phyloP scores from a whole-genome alignment of 2,888 invertebrate genomes.

The Leucophenga maculata region DNA sequence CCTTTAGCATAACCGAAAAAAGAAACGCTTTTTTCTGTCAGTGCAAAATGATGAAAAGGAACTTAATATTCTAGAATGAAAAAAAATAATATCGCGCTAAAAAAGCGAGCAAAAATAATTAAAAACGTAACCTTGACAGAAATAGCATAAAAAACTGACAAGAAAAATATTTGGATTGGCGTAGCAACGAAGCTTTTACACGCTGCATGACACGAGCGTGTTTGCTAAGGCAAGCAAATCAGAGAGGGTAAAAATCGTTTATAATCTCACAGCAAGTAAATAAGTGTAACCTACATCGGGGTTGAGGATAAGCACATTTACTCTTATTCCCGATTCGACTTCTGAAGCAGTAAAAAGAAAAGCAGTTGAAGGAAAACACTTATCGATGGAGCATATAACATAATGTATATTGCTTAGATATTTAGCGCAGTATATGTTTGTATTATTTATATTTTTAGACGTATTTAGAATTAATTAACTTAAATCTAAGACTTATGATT shows the following conservation, averaged over 20 bases:
- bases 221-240: too few species aligned
- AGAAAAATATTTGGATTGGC: slow-evolving; percentile 21
- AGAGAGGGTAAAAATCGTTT: too few species aligned
- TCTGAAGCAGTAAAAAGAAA: too few species aligned
- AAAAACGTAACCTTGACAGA: slow-evolving; percentile 69
- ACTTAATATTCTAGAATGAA: slow-evolving; percentile 55
- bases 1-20: slow-evolving; percentile 1
- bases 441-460: background rate
- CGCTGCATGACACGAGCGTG: too few species aligned
- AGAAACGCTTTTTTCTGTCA: background rate
- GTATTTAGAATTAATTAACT: background rate
- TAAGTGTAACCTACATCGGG: too few species aligned
- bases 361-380: too few species aligned
- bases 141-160: slow-evolving; percentile 14
- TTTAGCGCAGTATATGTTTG: background rate
- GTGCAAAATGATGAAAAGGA: slow-evolving; percentile 56
- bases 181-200: background rate
- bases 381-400: background rate
- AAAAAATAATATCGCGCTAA: slow-evolving; percentile 26
- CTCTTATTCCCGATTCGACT: too few species aligned
- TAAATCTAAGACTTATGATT: background rate
- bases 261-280: too few species aligned
- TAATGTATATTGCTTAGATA: slow-evolving; percentile 3
- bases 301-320: too few species aligned
- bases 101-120: slow-evolving; percentile 66